Percentiles rank a stretch among this genome's conserved stretches.
phyloP scores from a whole-genome alignment of 2,797 vertebrate species.

The Trematomus bernacchii region DNA sequence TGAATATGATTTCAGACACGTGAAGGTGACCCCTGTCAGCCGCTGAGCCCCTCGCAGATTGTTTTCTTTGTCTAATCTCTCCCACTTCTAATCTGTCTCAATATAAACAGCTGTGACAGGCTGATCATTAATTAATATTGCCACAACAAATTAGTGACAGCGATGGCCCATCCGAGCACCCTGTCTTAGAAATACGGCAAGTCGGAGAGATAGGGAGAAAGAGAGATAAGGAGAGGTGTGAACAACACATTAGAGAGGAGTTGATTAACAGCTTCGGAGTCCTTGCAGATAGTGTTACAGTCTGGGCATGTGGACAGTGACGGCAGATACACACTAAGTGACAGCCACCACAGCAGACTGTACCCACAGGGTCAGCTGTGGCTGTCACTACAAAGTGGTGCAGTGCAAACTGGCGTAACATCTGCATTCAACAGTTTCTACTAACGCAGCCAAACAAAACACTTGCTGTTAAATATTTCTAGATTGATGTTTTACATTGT shows the following conservation, averaged over 20 bases:
- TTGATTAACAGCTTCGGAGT: slow-evolving; percentile 73
- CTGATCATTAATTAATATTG: slow-evolving; percentile 91
- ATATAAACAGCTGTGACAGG: slow-evolving; percentile 86
- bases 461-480: background rate
- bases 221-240: slow-evolving; percentile 72
- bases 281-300: slow-evolving; percentile 67
- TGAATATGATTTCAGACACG: slow-evolving; percentile 85
- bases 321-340: slow-evolving; percentile 47
- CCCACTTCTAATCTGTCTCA: slow-evolving; percentile 86
- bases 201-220: slow-evolving; percentile 45
- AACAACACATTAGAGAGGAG: slow-evolving; percentile 81
- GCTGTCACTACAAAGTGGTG: slow-evolving; percentile 47
- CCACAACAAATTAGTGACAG: slow-evolving; percentile 88
- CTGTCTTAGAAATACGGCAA: slow-evolving; percentile 65
- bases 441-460: background rate
- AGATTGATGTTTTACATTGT: background rate
- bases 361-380: slow-evolving; percentile 55
- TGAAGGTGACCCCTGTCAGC: slow-evolving; percentile 89
- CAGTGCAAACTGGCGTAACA: slow-evolving; percentile 57
- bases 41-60: slow-evolving; percentile 82
- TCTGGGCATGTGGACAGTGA: slow-evolving; percentile 62
- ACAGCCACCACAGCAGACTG: slow-evolving; percentile 50
- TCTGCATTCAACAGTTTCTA: slow-evolving; percentile 48
- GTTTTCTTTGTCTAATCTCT: slow-evolving; percentile 84
- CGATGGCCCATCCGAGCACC: slow-evolving; percentile 67